phyloP scores from a whole-genome alignment of 2,797 vertebrate genomes.

The Austrolebias charrua region DNA sequence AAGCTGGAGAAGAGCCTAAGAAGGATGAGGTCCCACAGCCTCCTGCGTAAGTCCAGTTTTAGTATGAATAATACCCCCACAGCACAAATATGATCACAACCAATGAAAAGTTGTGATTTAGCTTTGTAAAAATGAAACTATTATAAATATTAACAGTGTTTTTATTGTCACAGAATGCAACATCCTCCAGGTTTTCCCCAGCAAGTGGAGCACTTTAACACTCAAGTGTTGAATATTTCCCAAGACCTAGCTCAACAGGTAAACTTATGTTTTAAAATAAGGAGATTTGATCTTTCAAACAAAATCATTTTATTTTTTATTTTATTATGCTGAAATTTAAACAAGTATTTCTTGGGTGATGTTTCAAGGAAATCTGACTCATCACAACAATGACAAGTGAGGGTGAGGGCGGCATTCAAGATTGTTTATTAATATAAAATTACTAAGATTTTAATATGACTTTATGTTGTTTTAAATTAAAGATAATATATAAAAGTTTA shows the following conservation, averaged over 20 bases:
- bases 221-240: constrained; percentile 84
- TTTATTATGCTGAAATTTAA: too few species aligned
- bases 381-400: too few species aligned
- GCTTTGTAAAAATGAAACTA: neutral
- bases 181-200: constrained; percentile 84
- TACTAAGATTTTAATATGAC: too few species aligned
- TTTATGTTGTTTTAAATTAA: too few species aligned
- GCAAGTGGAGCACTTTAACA: constrained; percentile 88
- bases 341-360: too few species aligned
- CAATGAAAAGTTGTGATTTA: constrained; percentile 1
- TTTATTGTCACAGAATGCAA: constrained; percentile 75
- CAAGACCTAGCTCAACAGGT: constrained; percentile 92
- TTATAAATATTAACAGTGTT: constrained; percentile 2
- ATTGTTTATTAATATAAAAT: too few species aligned
- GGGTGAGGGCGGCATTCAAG: too few species aligned
- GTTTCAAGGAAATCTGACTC: too few species aligned
- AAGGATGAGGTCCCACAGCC: constrained; percentile 88
- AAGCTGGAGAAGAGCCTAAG: constrained; percentile 88
- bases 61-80: neutral
- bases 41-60: constrained; percentile 80
- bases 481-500: too few species aligned
- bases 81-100: constrained; percentile 7
- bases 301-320: too few species aligned
- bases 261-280: constrained; percentile 8
- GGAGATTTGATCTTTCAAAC: too few species aligned